Evolutionary conservation across 2,797 vertebrate genomes (phyloP), one percentile per base, ranked within the genome.

Genomic region (Nannoperca australis): DNA sequence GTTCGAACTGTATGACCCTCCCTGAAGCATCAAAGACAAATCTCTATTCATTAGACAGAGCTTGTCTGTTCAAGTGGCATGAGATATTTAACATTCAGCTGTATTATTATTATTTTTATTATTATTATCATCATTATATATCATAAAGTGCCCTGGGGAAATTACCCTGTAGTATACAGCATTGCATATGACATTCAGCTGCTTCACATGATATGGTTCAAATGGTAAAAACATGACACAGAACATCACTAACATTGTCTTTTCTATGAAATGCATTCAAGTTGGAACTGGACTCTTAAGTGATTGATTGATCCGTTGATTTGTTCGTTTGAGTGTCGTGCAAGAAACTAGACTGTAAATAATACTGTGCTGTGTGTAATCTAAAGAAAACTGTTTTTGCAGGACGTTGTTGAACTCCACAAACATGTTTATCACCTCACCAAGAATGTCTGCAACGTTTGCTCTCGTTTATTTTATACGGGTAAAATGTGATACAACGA

Each of bases 371-470:
- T 45, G 20, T 30, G 5, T 40, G 22, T 24, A n/a, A 58, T 7
- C n/a, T 6, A 9, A 22, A 67, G 20, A 12, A 49, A 9, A 32
- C 32, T 5, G 32, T 22, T 56, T 69, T 24, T 27, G 51, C 54
- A 73, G 60, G 38, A 59, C 44, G 64, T 59, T 65, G 22, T 14
- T 45, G 11, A 60, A 55, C 24, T 70, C 42, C 6, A 51, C 59
- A 65, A 51, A 76, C 24, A 17, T 50, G n/a, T 63, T 47, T 24
- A 61, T 68, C 22, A 56, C n/a, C 49, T 45, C 24, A 66, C 70
- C 40, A 62, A 17, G 18, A 54, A 73, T 47, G 45, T 42, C 24
- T 69, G 45, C 17, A 68, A 44, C 70, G 34, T 11, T 18, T 69
- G n/a, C 36, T 32, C 36, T 71, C 6, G n/a, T 36, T 71, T 66